Evolutionary conservation across 2,113 vertebrate genomes (phyloP), one percentile per base, ranked within the genome.

Genomic region (Coryphaenoides rupestris): DNA sequence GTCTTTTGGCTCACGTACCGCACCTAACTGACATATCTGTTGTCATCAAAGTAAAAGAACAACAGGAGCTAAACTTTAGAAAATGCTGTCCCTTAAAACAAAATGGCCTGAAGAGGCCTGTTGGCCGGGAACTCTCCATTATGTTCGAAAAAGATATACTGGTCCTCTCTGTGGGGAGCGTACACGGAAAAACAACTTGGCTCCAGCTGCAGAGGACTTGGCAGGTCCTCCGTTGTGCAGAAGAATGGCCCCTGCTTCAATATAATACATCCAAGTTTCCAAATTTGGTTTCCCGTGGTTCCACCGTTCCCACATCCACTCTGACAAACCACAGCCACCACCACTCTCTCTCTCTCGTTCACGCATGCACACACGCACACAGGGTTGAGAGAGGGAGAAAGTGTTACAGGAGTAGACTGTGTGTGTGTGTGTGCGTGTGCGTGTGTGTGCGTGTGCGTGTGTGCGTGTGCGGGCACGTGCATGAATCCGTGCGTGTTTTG

Each of bases 221-320:
- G 65, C 64, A 46, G 12, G 19, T 45, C 15, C 23, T 40, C 55
- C 64, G 65, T 70, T 76, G 17, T 74, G 66, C 47, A 28, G 55
- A 72, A 79, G 55, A 74, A 70, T 1, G 23, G 17, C 59, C 66
- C 72, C 52, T 52, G 55, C 60, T 7, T 16, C 0, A 3, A 50
- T 52, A 70, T 24, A 57, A 62, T 55, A 26, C 58, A 76, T 59
- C n/a, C 69, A 61, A 1, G 55, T 72, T 68, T 72, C 76, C 78
- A 79, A 73, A 76, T 71, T 60, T 74, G 71, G 77, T 56, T 40
- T 40, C 40, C 66, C 5, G 23, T 19, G 23, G 64, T 21, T 21
- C 33, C 21, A 24, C 63, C 64, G 4, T 16, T 21, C 17, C 33
- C 16, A 24, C 63, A 21, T 17, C 21, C 23, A 14, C 21, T 17